Evolutionary conservation across 1,140 invertebrate genomes (phyloP).

Genomic region (Listronotus bonariensis): DNA sequence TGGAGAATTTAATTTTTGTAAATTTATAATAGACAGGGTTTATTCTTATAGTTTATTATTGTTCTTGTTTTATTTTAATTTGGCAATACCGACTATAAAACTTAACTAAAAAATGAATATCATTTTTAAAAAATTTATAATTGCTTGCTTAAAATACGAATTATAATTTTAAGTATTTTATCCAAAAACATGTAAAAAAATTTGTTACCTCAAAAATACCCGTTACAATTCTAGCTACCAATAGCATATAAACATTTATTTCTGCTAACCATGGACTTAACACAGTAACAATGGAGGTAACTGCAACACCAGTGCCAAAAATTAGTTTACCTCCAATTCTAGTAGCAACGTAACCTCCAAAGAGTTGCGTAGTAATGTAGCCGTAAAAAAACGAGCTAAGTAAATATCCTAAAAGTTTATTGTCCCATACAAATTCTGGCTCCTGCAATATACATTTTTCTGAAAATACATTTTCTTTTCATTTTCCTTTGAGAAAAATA

Average conservation of each 20-base stretch:
- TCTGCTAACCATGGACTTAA: constrained; percentile 78
- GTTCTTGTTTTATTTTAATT: no score
- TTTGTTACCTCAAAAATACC: constrained; percentile 79
- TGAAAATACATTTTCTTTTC: no score
- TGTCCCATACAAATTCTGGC: constrained; percentile 79
- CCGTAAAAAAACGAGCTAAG: constrained; percentile 87
- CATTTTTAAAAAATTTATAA: background rate
- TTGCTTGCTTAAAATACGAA: background rate
- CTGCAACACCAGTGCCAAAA: constrained; percentile 79
- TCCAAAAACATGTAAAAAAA: background rate
- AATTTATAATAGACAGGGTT: no score
- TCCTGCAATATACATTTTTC: constrained; percentile 22
- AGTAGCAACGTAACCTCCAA: constrained; percentile 61
- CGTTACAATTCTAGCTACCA: constrained; percentile 78
- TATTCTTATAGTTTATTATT: no score
- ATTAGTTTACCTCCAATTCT: constrained; percentile 65
- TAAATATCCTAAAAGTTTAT: constrained; percentile 75
- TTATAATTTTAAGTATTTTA: background rate
- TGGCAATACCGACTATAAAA: no score
- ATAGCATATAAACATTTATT: constrained; percentile 69
- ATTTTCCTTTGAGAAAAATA: no score
- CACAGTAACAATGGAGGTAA: constrained; percentile 79
- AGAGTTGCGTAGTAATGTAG: constrained; percentile 72
- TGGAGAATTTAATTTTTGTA: no score
- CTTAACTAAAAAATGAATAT: background rate